Base-by-base conservation (phyloP, 2,888 invertebrate species). In the Tinea semifulvella region DNA sequence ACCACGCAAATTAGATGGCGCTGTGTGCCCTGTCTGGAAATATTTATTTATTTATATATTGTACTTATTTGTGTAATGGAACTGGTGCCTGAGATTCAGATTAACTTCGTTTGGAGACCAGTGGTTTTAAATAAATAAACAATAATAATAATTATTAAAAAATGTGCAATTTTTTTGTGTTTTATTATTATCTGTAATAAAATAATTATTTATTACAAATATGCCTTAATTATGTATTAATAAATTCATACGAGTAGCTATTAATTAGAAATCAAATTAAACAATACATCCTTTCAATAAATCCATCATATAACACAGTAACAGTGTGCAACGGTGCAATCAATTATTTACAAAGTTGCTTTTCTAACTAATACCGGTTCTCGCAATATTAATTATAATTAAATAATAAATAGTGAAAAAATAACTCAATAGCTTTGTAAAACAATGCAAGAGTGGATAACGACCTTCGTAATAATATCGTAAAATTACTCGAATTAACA, bases 231-330 rank as follows among this genome's bases (percentile, higher is more conserved):
- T n/a, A n/a, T n/a, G n/a, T n/a, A 13, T 31, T 11, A 36, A 38
- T 38, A 14, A 14, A 35, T 7, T 8, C 38, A 38, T 38, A n/a
- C n/a, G 3, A 36, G 4, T n/a, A n/a, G n/a, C n/a, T 36, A 40
- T 22, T 40, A 22, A 40, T 4, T 40, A 52, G 52, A 57, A 56
- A 53, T 49, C 43, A 47, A 42, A 46, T 50, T 49, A 52, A 58
- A 57, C 54, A 55, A 54, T 54, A 50, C 54, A 55, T 53, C 54
- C 52, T 52, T 48, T 46, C 51, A 52, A 53, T 56, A 57, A 57
- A 57, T 57, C 50, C 27, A 11, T 46, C 35, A 43, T 28, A 6
- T 38, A 18, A 38, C 14, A 22, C 27, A 16, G 45, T 31, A 35
- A 42, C 38, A 46, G 26, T 38, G 44, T 40, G 40, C 39, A 43